Conservation (phyloP, 2,888 invertebrate species). For the Drosophila engyochracea region DNA sequence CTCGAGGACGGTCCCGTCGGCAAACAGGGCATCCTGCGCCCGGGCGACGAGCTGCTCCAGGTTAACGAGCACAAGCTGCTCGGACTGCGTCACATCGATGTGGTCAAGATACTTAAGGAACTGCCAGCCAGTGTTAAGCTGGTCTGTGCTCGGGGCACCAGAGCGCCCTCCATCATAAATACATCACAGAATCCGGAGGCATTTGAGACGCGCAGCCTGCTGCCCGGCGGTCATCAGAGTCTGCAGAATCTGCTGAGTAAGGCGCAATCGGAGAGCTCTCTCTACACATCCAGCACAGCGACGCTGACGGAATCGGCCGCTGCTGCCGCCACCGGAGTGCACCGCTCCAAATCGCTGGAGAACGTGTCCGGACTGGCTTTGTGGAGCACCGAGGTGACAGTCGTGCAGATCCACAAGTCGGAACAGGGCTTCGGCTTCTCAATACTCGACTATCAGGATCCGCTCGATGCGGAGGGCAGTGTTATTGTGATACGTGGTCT, state of each 20-base stretch:
- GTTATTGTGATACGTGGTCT: slow-evolving; percentile 98
- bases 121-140: slow-evolving; percentile 95
- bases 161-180: slow-evolving; percentile 89
- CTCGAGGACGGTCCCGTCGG: slow-evolving; percentile 98
- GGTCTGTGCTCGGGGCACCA: slow-evolving; percentile 93
- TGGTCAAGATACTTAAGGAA: slow-evolving; percentile 97
- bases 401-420: slow-evolving; percentile 96
- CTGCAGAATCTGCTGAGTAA: slow-evolving; percentile 93
- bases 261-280: slow-evolving; percentile 97
- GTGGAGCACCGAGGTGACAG: slow-evolving; percentile 98
- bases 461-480: slow-evolving; percentile 96
- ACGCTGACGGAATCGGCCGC: slow-evolving; percentile 89
- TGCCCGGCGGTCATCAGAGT: slow-evolving; percentile 95
- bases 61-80: slow-evolving; percentile 96
- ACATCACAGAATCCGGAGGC: slow-evolving; percentile 92
- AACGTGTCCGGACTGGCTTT: slow-evolving; percentile 97
- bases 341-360: slow-evolving; percentile 96
- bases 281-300: slow-evolving; percentile 94
- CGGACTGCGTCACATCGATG: slow-evolving; percentile 98
- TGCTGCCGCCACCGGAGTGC: slow-evolving; percentile 69
- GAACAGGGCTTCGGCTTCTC: slow-evolving; percentile 99
- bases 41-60: slow-evolving; percentile 98
- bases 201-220: slow-evolving; percentile 92
- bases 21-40: slow-evolving; percentile 93
- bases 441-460: slow-evolving; percentile 99